These are phyloP conservation scores for Emydoidea blandingii DNA, from an alignment of 2,797 vertebrate species.

Conservation along the genomic window DNA sequence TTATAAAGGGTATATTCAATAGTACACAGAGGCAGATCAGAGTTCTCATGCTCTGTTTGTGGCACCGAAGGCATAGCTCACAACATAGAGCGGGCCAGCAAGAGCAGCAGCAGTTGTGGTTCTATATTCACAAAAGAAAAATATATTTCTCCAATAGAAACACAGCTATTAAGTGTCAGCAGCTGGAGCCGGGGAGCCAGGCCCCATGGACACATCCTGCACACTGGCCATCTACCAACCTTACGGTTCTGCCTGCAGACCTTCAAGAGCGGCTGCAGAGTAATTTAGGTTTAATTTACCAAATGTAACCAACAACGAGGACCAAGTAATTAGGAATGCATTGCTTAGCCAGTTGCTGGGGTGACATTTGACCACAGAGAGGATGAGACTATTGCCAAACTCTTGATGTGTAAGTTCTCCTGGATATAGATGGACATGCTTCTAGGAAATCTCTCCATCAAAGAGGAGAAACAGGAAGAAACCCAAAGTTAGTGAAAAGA, in stretches of 20 bases:
- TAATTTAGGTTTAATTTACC: not conserved
- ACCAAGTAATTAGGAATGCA: not conserved
- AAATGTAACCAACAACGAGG: not conserved
- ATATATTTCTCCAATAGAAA: not conserved
- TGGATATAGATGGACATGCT: not conserved
- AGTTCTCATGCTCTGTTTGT: not conserved
- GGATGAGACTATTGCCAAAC: too few relatives aligned
- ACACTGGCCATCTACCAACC: not conserved
- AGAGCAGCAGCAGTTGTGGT: not conserved
- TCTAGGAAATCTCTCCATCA: not conserved
- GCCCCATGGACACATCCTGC: not conserved
- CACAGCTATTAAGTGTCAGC: not conserved
- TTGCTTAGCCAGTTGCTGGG: too few relatives aligned
- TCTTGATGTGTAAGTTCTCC: not conserved
- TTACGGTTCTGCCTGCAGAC: too few relatives aligned
- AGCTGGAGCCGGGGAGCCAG: not conserved
- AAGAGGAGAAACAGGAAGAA: too few relatives aligned
- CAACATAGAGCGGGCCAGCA: not conserved
- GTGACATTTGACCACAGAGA: not conserved
- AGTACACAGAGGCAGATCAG: not conserved
- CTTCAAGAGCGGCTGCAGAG: not conserved
- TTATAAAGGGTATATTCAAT: not conserved
- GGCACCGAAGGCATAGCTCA: not conserved
- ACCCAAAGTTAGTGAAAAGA: not conserved
- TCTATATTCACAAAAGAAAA: not conserved